These are phyloP conservation scores for Drosophila ogumai DNA, from an alignment of 1,140 invertebrate genomes.

Conservation along the genomic window DNA sequence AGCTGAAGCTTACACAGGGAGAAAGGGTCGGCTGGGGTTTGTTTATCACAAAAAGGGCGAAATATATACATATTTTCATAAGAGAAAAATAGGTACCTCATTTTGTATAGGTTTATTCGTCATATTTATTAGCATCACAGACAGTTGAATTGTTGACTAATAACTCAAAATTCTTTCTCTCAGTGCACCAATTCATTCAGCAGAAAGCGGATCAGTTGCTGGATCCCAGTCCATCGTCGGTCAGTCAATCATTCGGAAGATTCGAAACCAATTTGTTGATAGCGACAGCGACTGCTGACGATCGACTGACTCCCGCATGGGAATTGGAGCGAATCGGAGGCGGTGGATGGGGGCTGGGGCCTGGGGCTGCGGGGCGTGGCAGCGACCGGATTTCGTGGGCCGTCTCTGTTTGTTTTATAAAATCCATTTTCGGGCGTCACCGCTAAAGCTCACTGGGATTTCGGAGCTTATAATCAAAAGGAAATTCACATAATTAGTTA, in stretches of 20 bases:
- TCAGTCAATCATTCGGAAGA: slow-evolving; percentile 77
- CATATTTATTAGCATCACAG: too few relatives aligned
- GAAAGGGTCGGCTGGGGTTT: background rate
- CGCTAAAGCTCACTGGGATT: slow-evolving; percentile 31
- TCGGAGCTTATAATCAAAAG: slow-evolving; percentile 61
- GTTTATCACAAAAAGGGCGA: too few relatives aligned
- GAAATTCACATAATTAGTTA: slow-evolving; percentile 84
- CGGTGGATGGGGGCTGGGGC: slow-evolving; percentile 16
- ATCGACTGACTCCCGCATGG: slow-evolving; percentile 66
- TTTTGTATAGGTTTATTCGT: too few relatives aligned
- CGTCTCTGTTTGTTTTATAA: slow-evolving; percentile 75
- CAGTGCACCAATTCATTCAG: slow-evolving; percentile 58
- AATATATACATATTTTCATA: too few relatives aligned
- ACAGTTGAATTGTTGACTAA: too few relatives aligned
- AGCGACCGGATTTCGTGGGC: slow-evolving; percentile 64
- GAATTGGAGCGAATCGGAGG: slow-evolving; percentile 59
- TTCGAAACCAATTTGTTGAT: slow-evolving; percentile 81
- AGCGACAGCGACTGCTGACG: slow-evolving; percentile 64
- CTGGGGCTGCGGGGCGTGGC: slow-evolving; percentile 29
- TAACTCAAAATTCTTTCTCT: background rate
- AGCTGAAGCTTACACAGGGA: slow-evolving; percentile 34
- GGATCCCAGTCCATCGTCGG: slow-evolving; percentile 12
- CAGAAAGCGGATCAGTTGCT: slow-evolving; percentile 32
- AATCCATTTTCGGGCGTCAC: slow-evolving; percentile 67
- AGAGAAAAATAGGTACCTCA: too few relatives aligned